Conservation (phyloP, 2,888 invertebrate species). For the Blastobasis lacticolella region DNA sequence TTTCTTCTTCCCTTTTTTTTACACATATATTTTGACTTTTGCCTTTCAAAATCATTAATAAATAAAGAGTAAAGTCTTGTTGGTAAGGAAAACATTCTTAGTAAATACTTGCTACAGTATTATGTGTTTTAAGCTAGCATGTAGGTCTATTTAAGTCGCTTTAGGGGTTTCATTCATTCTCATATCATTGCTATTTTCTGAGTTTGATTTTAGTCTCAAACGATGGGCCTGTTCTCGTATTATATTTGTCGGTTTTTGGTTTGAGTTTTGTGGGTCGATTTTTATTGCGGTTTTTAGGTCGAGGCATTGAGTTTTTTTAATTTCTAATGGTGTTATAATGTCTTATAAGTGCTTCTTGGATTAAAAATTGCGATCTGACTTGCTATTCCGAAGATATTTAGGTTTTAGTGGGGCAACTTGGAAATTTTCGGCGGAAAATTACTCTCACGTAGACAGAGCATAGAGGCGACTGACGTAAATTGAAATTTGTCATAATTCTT, state of each 20-base stretch:
- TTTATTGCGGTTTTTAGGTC: not conserved
- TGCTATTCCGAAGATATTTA: not conserved
- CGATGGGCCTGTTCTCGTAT: not conserved
- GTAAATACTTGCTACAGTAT: no score
- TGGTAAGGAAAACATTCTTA: no score
- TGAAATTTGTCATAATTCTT: no score
- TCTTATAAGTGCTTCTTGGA: not conserved
- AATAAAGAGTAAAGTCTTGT: no score
- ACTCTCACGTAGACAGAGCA: not conserved
- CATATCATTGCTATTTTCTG: conserved; percentile 23
- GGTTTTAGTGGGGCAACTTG: not conserved
- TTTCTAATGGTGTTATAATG: not conserved
- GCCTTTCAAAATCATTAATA: no score
- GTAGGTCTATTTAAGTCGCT: no score
- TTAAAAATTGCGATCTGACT: not conserved
- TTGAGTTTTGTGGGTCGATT: not conserved
- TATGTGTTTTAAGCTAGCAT: no score
- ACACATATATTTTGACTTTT: no score
- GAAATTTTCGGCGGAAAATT: not conserved
- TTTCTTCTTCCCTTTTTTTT: no score
- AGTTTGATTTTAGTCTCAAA: not conserved
- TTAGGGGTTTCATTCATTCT: no score
- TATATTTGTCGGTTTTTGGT: conserved; percentile 7
- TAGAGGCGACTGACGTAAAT: no score
- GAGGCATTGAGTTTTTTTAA: not conserved